Base-by-base conservation (phyloP, 2,888 invertebrate species). In the Portevinia maculata region DNA sequence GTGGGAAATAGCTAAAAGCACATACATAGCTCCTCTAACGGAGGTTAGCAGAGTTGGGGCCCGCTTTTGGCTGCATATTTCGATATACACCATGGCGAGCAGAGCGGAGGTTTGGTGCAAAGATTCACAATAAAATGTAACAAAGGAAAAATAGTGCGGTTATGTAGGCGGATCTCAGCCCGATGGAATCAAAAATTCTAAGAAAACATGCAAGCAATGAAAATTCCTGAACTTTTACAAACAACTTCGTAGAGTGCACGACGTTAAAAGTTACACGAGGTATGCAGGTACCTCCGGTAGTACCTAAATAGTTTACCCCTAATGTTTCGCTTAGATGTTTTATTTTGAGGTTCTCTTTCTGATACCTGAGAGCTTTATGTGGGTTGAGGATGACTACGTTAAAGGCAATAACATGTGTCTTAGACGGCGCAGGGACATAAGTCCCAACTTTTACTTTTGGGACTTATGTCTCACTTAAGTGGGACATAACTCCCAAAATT, bases 61-160 rank as follows among this genome's bases (percentile, higher is more conserved):
- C n/a, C 19, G 37, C 41, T 28, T 15, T n/a, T 5, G 41, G 30
- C 28, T 32, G 53, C 1, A 53, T 30, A 53, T 60, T 74, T 41
- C 13, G 44, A 48, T 59, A 52, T 50, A 19, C 57, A 19, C 17
- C 64, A 34, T 37, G 17, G 34, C 13, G 46, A 4, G 64, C 7
- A 15, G 6, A 34, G 17, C 17, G 13, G 17, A 34, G 34, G 24
- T 24, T 24, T 24, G 24, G 32, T 21, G 17, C 46, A 53, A 37
- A 44, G 28, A 21, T 30, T 57, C 24, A 55, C 34, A 70, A 34
- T 78, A 62, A 75, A 75, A 57, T 28, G 19, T 50, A 41, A 70
- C 41, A 60, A 70, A 70, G 55, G 19, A 24, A 55, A 15, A 2
- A 44, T n/a, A 4, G 7, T 34, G 24, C 11, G 30, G 6, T 39